Evolutionary conservation across 1,140 invertebrate genomes (phyloP).

Genomic region (Riptortus pedestris): DNA sequence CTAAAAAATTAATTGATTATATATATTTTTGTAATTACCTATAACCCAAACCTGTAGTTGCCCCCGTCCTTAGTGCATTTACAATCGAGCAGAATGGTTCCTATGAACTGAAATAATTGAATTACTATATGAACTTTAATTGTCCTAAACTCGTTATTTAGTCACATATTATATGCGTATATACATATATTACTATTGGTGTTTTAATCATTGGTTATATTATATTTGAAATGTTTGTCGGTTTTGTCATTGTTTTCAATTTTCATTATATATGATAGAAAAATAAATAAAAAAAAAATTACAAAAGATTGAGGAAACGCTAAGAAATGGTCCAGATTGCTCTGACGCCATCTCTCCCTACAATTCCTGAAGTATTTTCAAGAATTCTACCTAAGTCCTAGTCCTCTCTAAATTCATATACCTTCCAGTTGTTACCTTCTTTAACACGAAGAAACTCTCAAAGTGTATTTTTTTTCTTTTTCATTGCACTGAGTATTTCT

Average conservation of each 20-base stretch:
- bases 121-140: neutral
- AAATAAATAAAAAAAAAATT: neutral
- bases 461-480: neutral
- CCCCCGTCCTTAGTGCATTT: neutral
- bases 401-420: no score
- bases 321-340: neutral
- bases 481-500: conserved; percentile 11
- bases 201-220: conserved; percentile 5
- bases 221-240: neutral
- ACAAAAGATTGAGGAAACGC: neutral
- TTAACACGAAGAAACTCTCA: neutral
- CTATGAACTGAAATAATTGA: neutral
- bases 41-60: neutral
- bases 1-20: neutral
- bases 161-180: neutral
- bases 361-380: neutral
- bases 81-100: conserved; percentile 13
- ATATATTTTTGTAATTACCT: neutral
- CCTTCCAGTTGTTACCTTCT: neutral
- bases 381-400: no score
- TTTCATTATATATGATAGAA: neutral
- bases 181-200: conserved; percentile 1
- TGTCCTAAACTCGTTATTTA: neutral
- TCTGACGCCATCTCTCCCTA: conserved; percentile 8
- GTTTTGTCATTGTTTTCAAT: conserved; percentile 3